Percentiles rank a stretch among this genome's conserved stretches.
Evolutionary conservation across 2,113 vertebrate genomes (phyloP).

Genomic region (Cyanoderma ruficeps): DNA sequence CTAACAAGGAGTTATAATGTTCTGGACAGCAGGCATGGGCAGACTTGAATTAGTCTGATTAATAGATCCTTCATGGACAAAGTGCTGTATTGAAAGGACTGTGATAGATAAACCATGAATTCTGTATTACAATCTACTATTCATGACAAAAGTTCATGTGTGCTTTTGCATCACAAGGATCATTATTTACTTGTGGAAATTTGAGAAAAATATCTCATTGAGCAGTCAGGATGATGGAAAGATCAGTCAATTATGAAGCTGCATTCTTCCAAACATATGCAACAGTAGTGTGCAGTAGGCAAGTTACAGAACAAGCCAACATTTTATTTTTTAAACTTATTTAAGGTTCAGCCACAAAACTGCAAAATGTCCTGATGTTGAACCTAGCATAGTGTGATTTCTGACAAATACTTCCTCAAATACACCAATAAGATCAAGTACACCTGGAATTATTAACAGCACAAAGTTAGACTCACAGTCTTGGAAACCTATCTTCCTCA

Average conservation of each 20-base stretch:
- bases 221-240: neutral
- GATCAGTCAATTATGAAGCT: neutral
- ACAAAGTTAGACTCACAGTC: neutral
- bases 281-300: neutral
- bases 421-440: neutral
- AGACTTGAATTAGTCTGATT: neutral
- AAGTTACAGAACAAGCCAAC: neutral
- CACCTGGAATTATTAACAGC: neutral
- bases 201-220: neutral
- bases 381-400: neutral
- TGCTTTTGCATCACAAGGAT: neutral
- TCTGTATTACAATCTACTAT: neutral
- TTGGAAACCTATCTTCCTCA: neutral
- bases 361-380: neutral
- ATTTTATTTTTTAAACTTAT: neutral
- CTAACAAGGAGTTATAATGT: neutral
- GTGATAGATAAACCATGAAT: neutral
- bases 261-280: neutral
- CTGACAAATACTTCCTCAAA: neutral
- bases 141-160: neutral
- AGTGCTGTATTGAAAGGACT: neutral
- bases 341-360: neutral
- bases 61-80: neutral
- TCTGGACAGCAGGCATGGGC: neutral
- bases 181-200: neutral